Evolutionary conservation across 2,888 invertebrate genomes (phyloP).

Genomic region (Eupithecia exiguata): DNA sequence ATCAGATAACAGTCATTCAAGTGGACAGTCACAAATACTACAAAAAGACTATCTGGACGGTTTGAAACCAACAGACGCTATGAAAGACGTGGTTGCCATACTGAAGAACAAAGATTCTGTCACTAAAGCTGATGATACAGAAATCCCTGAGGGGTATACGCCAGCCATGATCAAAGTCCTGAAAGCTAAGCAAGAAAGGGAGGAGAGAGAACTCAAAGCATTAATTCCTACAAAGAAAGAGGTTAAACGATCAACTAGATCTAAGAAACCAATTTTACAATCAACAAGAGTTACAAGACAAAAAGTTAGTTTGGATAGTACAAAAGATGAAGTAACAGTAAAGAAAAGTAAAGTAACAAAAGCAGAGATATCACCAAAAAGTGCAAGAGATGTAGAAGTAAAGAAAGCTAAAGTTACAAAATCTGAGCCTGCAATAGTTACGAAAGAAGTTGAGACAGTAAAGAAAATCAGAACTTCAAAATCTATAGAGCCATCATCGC

Average conservation of each 20-base stretch:
- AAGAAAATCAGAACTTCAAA: constrained; percentile 4
- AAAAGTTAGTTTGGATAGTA: constrained; percentile 16
- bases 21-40: constrained; percentile 65
- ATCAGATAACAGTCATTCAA: constrained; percentile 67
- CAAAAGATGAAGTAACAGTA: constrained; percentile 17
- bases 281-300: constrained; percentile 15
- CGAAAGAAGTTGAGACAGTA: background rate
- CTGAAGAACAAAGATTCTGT: constrained; percentile 82
- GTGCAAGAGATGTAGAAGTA: background rate
- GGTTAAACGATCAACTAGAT: constrained; percentile 60
- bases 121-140: constrained; percentile 59
- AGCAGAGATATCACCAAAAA: background rate
- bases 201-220: constrained; percentile 68
- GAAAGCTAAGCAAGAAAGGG: constrained; percentile 75
- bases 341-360: constrained; percentile 2
- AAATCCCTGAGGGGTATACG: constrained; percentile 75
- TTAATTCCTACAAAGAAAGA: constrained; percentile 57
- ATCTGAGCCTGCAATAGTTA: background rate
- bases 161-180: constrained; percentile 83
- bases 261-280: constrained; percentile 40
- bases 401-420: background rate
- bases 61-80: constrained; percentile 88
- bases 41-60: constrained; percentile 77
- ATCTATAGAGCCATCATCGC: constrained; percentile 21
- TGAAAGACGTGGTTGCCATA: constrained; percentile 86